These are phyloP conservation scores for Acipenser ruthenus DNA, from an alignment of 2,797 vertebrate genomes.

Conservation along the genomic window DNA sequence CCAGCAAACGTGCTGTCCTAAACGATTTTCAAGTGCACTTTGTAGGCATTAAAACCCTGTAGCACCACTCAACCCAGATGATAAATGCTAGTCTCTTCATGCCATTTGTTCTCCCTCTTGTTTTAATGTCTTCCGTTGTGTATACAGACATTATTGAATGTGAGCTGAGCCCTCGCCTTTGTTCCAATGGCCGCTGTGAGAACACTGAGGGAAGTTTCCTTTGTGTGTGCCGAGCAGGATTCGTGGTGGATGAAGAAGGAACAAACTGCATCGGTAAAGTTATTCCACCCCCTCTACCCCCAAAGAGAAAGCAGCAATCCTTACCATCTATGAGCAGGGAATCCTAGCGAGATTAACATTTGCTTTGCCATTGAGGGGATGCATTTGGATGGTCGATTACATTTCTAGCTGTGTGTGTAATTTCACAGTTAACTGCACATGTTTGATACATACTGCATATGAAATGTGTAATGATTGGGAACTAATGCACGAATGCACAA, in stretches of 20 bases:
- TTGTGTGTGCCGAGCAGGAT: slow-evolving; percentile 74
- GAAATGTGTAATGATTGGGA: no score
- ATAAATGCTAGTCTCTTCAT: no score
- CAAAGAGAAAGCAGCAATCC: slow-evolving; percentile 4
- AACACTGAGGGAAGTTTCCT: slow-evolving; percentile 81
- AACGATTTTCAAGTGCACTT: no score
- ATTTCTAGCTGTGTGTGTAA: slow-evolving; percentile 2
- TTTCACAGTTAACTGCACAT: slow-evolving; percentile 1
- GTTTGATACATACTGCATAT: no score
- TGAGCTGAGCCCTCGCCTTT: slow-evolving; percentile 53
- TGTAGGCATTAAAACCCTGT: no score
- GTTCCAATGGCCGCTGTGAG: slow-evolving; percentile 70
- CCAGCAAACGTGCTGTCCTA: no score
- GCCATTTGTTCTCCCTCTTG: no score
- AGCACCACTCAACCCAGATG: no score
- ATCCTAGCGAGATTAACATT: slow-evolving; percentile 9
- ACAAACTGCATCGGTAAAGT: slow-evolving; percentile 72
- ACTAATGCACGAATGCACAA: no score
- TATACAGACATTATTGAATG: slow-evolving; percentile 80
- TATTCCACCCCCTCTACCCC: neutral
- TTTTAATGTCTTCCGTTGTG: slow-evolving; percentile 5
- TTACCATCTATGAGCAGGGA: slow-evolving; percentile 7
- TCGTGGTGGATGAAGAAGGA: slow-evolving; percentile 64
- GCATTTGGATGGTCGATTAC: slow-evolving; percentile 18
- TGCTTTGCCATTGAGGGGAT: slow-evolving; percentile 7